Percentiles rank a stretch among this genome's conserved stretches.
Evolutionary conservation across 2,113 vertebrate genomes (phyloP).

Genomic region (Nyctibius bracteatus): DNA sequence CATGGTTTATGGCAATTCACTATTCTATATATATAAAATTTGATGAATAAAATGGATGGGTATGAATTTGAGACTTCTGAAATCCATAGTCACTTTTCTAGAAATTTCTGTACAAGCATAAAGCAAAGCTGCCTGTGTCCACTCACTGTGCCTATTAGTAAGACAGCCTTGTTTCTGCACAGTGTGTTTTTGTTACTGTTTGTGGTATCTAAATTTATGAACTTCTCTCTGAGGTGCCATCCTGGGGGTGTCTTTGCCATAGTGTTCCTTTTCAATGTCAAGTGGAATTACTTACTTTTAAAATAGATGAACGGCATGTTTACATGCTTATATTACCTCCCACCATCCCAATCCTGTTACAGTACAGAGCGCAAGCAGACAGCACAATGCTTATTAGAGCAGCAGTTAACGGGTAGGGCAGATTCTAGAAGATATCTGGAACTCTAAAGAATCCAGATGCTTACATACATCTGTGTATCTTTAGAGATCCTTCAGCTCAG

Average conservation of each 20-base stretch:
- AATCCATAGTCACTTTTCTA: not conserved
- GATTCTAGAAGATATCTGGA: not conserved
- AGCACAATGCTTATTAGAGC: not conserved
- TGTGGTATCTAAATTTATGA: not conserved
- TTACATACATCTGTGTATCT: not conserved
- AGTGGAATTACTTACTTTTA: not conserved
- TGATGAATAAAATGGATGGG: not conserved
- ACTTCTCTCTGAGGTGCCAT: not conserved
- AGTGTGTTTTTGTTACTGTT: not conserved
- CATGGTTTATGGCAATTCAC: not conserved
- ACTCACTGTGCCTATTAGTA: not conserved
- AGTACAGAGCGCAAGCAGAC: not conserved
- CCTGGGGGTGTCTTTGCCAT: not conserved
- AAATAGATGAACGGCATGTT: not conserved
- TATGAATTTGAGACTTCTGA: not conserved
- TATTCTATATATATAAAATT: not conserved
- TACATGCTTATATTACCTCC: not conserved
- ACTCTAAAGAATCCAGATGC: not conserved
- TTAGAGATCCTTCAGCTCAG: not conserved
- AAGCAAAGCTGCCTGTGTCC: not conserved
- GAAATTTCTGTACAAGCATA: not conserved
- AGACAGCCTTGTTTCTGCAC: not conserved
- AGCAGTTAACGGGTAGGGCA: not conserved
- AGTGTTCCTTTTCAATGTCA: not conserved
- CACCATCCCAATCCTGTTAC: not conserved